Conservation (phyloP, 2,113 vertebrate genomes). For the Seriola dumerili region DNA sequence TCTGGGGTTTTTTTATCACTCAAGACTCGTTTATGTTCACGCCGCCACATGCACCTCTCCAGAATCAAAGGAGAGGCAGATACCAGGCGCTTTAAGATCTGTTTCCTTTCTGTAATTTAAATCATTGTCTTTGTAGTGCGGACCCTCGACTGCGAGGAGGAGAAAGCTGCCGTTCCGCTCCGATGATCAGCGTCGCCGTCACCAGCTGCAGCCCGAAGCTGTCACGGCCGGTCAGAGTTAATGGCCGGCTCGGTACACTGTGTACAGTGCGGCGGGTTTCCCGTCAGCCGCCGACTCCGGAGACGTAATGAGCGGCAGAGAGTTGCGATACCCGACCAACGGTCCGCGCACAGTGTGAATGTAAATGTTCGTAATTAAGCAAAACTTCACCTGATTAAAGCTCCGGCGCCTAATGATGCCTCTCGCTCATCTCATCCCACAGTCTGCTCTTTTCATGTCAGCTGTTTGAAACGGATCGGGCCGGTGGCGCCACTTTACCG, state of each 20-base stretch:
- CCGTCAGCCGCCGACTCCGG: conserved; percentile 29
- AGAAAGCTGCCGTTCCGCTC: conserved; percentile 33
- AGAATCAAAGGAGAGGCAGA: conserved; percentile 42
- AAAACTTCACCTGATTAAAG: conserved; percentile 72
- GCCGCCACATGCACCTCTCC: conserved; percentile 21
- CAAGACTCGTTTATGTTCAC: conserved; percentile 43
- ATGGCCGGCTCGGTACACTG: conserved; percentile 37
- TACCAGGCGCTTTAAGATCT: neutral
- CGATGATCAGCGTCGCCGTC: conserved; percentile 32
- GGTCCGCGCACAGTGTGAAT: conserved; percentile 47
- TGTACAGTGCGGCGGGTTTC: conserved; percentile 38
- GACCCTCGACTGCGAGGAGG: conserved; percentile 19
- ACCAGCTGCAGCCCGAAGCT: conserved; percentile 31
- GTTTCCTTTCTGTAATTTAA: conserved; percentile 40
- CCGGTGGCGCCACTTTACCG: conserved; percentile 47
- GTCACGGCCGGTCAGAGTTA: conserved; percentile 42
- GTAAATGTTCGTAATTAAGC: conserved; percentile 73
- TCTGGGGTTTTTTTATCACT: conserved; percentile 14
- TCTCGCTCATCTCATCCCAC: conserved; percentile 48
- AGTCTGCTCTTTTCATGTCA: conserved; percentile 68
- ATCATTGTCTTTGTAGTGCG: conserved; percentile 23
- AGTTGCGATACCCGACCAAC: conserved; percentile 30
- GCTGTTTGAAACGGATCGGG: conserved; percentile 65
- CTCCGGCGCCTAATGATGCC: conserved; percentile 64
- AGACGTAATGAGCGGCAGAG: conserved; percentile 68